Percentiles rank a stretch among this genome's conserved stretches.
phyloP scores from a whole-genome alignment of 2,113 vertebrate genomes.

The Heptranchias perlo region DNA sequence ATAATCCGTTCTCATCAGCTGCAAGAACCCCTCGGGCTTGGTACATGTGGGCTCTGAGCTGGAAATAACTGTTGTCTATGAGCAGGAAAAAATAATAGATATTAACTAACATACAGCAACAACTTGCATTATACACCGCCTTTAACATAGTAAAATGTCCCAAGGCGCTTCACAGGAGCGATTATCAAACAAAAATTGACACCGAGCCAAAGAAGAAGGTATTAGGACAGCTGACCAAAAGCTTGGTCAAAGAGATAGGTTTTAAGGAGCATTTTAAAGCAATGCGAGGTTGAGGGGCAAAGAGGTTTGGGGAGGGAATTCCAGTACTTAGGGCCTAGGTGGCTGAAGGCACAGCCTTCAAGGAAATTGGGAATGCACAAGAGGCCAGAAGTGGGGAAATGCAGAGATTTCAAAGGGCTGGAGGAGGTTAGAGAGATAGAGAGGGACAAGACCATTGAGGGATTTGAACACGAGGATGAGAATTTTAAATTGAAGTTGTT shows the following conservation, averaged over 20 bases:
- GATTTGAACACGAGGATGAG: too few species aligned
- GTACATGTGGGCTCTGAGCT: slow-evolving; percentile 84
- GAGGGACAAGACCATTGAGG: too few species aligned
- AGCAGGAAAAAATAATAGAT: not conserved
- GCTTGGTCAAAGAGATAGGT: not conserved
- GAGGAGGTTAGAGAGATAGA: too few species aligned
- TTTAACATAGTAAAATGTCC: not conserved
- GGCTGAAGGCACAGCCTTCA: not conserved
- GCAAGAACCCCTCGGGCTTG: slow-evolving; percentile 81
- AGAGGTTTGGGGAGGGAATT: not conserved
- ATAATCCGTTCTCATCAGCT: slow-evolving; percentile 82
- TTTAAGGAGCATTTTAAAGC: not conserved
- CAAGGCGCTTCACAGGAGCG: not conserved
- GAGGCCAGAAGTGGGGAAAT: not conserved
- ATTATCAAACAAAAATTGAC: not conserved
- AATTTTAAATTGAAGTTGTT: too few species aligned
- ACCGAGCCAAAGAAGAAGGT: not conserved
- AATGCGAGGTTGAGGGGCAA: too few species aligned
- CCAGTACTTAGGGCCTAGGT: not conserved
- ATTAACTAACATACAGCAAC: not conserved
- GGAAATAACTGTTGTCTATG: slow-evolving; percentile 79
- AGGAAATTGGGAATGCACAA: not conserved
- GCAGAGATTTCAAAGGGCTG: too few species aligned
- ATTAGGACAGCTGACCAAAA: not conserved
- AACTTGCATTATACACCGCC: not conserved